Base-by-base conservation (phyloP, 2,797 vertebrate species). In the Pseudomugil gertrudae region DNA sequence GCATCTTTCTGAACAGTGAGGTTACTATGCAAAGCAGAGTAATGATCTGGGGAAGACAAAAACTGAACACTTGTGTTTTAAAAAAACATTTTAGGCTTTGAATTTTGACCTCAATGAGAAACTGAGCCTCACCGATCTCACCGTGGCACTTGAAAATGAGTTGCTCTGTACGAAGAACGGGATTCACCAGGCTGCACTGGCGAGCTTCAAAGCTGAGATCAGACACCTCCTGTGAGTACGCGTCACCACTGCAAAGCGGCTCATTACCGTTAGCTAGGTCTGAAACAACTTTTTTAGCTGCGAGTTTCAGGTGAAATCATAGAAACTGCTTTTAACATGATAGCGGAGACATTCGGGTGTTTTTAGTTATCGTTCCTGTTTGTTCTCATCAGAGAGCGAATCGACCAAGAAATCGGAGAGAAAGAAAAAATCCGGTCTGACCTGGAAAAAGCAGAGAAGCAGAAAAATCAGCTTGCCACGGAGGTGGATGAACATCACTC, bases 401-500 rank as follows among this genome's bases (percentile, higher is more conserved):
- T 95, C 0, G 98, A 99, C 78, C 87, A 94, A 72, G 95, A 95
- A 62, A 90, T 93, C 79, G 89, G 95, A 72, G 96, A 99, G 84
- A 99, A 97, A 45, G 95, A 96, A 79, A 99, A 97, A 85, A 92
- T 98, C 47, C 90, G 93, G 0, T 93, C 88, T 0, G 97, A 98
- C 85, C 85, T 99, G 87, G 97, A 99, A 26, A 98, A 96, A 63
- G 94, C 95, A 0, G 98, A 98, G 69, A 96, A 95, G 71, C 90
- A 97, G 55, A 98, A 98, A 84, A 94, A 89, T 27, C 92, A 96
- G 15, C 95, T 99, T 80, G 96, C 97, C 5, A 91, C 95, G 0
- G 98, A 99, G 43, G 96, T 98, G 63, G 98, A 99, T 0, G 98
- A 99, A 51, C 95, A 95, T 85, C 97, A 98, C 1, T 94, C 95